Percentiles rank a stretch among this genome's conserved stretches.
Conservation (phyloP, 2,888 invertebrate genomes). For the Machimus atricapillus region DNA sequence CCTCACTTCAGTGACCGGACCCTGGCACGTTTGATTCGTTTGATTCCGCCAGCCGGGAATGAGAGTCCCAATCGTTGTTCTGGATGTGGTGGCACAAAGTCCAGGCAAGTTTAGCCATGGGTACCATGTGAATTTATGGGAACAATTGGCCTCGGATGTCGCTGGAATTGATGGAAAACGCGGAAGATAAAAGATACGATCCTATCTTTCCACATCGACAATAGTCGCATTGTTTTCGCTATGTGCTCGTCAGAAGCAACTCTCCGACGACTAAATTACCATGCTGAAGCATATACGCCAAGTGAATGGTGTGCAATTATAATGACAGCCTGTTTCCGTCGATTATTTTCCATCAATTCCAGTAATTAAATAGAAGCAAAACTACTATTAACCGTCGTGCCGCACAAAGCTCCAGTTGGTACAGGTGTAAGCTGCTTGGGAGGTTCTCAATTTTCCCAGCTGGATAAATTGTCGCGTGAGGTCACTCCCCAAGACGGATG, state of each 20-base stretch:
- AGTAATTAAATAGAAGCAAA: constrained; percentile 10
- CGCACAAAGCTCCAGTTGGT: not conserved
- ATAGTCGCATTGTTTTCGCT: not conserved
- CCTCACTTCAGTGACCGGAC: not conserved
- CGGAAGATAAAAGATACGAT: not conserved
- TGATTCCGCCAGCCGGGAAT: not conserved
- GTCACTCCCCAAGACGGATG: not conserved
- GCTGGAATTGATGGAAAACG: not conserved
- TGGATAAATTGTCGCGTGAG: not conserved
- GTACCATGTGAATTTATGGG: not conserved
- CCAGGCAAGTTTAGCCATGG: not conserved
- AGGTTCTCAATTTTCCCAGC: not conserved
- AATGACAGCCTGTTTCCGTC: constrained; percentile 24
- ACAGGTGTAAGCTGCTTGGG: not conserved
- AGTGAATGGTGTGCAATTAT: constrained; percentile 4
- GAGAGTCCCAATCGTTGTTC: not conserved
- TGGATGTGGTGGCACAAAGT: not conserved
- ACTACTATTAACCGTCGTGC: not conserved
- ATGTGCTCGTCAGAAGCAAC: not conserved
- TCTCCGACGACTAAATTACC: not conserved
- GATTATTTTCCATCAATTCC: constrained; percentile 16
- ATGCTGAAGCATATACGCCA: not conserved
- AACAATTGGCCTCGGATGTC: constrained; percentile 17
- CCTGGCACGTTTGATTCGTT: not conserved
- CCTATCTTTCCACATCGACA: not conserved